phyloP scores from a whole-genome alignment of 2,113 vertebrate genomes.

The Cyanistes caeruleus region DNA sequence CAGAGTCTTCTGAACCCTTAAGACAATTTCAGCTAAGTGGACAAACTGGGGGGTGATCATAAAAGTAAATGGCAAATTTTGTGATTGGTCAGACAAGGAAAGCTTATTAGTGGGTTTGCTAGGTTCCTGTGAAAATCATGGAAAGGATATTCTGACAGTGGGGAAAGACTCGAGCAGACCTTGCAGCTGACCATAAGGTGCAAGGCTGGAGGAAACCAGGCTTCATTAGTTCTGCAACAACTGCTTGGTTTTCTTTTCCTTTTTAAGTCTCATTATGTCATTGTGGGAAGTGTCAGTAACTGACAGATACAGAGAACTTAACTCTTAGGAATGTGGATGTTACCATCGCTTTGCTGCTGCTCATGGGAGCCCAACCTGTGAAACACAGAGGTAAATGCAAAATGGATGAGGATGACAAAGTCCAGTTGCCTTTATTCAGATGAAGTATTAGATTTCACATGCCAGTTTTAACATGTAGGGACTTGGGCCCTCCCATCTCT shows the following conservation, averaged over 20 bases:
- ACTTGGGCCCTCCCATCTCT: not conserved
- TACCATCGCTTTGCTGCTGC: not conserved
- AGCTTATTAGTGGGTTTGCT: not conserved
- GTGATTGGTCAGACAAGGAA: not conserved
- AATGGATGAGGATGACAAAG: not conserved
- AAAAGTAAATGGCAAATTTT: not conserved
- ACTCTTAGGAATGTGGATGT: not conserved
- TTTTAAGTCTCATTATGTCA: not conserved
- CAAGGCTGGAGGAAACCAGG: not conserved
- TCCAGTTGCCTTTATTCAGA: not conserved
- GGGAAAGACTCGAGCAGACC: not conserved
- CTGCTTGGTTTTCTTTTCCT: not conserved
- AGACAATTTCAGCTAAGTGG: not conserved
- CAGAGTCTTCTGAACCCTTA: not conserved
- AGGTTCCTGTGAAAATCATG: not conserved
- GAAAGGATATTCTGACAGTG: not conserved
- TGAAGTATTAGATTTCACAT: not conserved
- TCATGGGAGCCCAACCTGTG: not conserved
- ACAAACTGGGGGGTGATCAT: not conserved
- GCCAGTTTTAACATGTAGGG: not conserved
- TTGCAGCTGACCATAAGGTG: not conserved
- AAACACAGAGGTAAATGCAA: not conserved
- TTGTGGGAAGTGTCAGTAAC: not conserved
- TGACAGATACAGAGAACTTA: not conserved
- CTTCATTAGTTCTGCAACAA: not conserved